Evolutionary conservation across 2,113 vertebrate species (phyloP).

Genomic region (Petrocephalus zakoni): DNA sequence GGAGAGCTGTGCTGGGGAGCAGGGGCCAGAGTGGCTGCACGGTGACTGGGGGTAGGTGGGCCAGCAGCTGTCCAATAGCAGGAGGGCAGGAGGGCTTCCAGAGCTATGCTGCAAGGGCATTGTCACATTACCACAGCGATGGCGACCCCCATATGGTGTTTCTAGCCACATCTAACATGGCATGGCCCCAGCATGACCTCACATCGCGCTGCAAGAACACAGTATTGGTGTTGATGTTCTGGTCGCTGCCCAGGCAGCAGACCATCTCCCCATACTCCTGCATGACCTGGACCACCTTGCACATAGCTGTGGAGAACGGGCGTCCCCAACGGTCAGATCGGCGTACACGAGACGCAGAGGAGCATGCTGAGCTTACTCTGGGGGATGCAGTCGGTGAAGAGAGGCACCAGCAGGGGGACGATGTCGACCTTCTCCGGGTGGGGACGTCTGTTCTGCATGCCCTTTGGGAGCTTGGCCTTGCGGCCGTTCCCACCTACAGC

Average conservation of each 20-base stretch:
- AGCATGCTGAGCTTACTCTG: constrained; percentile 26
- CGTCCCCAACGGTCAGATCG: background rate
- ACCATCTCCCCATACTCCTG: constrained; percentile 33
- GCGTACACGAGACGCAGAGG: background rate
- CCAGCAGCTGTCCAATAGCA: background rate
- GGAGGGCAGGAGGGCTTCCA: constrained; percentile 24
- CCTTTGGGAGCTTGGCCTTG: constrained; percentile 43
- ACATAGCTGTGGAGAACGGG: constrained; percentile 5
- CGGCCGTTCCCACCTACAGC: background rate
- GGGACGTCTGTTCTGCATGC: constrained; percentile 33
- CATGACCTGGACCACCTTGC: constrained; percentile 25
- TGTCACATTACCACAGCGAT: constrained; percentile 21
- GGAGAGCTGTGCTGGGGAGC: constrained; percentile 25
- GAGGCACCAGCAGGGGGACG: constrained; percentile 34
- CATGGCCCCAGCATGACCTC: constrained; percentile 3
- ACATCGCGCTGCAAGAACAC: constrained; percentile 27
- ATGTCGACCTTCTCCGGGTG: constrained; percentile 41
- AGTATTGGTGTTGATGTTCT: constrained; percentile 26
- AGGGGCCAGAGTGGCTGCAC: background rate
- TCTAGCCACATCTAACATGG: background rate
- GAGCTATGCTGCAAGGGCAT: constrained; percentile 27
- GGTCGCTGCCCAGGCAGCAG: constrained; percentile 32
- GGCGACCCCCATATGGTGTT: background rate
- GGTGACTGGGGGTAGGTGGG: background rate
- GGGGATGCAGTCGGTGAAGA: constrained; percentile 38